Conservation (phyloP, 1,140 invertebrate species). For the Drosophila willistoni region DNA sequence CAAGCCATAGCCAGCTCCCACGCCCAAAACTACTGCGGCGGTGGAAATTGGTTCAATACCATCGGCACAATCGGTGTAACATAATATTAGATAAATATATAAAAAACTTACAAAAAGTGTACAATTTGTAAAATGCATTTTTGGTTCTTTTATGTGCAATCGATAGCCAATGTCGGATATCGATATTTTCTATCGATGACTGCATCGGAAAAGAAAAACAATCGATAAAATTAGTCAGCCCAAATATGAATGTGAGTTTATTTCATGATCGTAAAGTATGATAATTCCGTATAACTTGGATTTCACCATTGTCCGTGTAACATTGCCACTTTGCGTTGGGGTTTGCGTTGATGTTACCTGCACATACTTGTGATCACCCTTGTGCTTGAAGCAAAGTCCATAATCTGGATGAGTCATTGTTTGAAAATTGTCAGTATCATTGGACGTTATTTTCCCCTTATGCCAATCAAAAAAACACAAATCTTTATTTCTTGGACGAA, state of each 20-base stretch:
- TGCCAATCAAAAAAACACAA: slow-evolving; percentile 63
- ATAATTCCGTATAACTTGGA: slow-evolving; percentile 38
- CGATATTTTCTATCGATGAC: no score
- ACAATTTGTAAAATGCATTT: no score
- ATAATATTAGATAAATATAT: no score
- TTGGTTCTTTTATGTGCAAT: no score
- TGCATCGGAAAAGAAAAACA: no score
- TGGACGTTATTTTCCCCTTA: slow-evolving; percentile 30
- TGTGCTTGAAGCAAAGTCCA: slow-evolving; percentile 60
- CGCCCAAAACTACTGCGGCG: slow-evolving; percentile 18
- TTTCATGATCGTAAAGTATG: slow-evolving; percentile 44
- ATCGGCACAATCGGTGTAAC: background rate
- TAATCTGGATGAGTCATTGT: slow-evolving; percentile 45
- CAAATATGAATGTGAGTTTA: background rate
- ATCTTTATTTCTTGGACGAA: slow-evolving; percentile 46
- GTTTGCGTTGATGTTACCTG: slow-evolving; percentile 33
- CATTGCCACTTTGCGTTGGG: slow-evolving; percentile 24
- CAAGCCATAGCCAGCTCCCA: slow-evolving; percentile 25
- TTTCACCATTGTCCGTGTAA: slow-evolving; percentile 29
- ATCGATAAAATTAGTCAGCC: no score
- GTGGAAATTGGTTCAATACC: slow-evolving; percentile 49
- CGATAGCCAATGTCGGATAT: no score
- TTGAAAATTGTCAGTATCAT: slow-evolving; percentile 57
- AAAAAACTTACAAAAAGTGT: no score
- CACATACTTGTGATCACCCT: slow-evolving; percentile 62